Percentiles rank a stretch among this genome's conserved stretches.
Conservation (phyloP, 2,888 invertebrate genomes). For the Tineola bisselliella region DNA sequence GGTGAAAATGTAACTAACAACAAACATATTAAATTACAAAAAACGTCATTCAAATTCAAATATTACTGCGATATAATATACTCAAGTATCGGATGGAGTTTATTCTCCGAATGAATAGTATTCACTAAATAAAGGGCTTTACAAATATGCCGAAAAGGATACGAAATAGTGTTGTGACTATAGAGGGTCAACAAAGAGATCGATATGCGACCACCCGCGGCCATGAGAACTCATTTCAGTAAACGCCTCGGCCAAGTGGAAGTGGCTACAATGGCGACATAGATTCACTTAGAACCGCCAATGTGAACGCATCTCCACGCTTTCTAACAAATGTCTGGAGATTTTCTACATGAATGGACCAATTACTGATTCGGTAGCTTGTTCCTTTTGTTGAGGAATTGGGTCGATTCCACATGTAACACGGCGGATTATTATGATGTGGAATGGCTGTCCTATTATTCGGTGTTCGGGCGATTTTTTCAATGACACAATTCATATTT, state of each 20-base stretch:
- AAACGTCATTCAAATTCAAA: no score
- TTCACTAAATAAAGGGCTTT: neutral
- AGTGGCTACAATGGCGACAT: conserved; percentile 26
- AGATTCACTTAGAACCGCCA: conserved; percentile 37
- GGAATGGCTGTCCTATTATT: neutral
- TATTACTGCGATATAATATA: neutral
- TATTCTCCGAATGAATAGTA: neutral
- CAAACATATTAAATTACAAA: no score
- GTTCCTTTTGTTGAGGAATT: conserved; percentile 28
- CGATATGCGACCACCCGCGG: conserved; percentile 48
- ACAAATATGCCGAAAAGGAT: conserved; percentile 5
- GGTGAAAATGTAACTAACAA: no score
- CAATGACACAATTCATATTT: neutral
- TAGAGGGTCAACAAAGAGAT: conserved; percentile 30
- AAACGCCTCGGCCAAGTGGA: conserved; percentile 31
- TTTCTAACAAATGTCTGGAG: conserved; percentile 20
- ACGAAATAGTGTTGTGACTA: conserved; percentile 36
- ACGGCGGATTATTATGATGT: conserved; percentile 2
- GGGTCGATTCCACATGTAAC: conserved; percentile 32
- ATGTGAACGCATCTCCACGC: conserved; percentile 25
- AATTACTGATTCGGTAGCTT: conserved; percentile 11
- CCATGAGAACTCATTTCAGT: conserved; percentile 22
- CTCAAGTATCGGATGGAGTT: neutral
- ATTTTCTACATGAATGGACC: conserved; percentile 10
- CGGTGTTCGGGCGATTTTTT: neutral